Conservation (phyloP, 2,888 invertebrate species). For the Hydroisotoma schaefferi region DNA sequence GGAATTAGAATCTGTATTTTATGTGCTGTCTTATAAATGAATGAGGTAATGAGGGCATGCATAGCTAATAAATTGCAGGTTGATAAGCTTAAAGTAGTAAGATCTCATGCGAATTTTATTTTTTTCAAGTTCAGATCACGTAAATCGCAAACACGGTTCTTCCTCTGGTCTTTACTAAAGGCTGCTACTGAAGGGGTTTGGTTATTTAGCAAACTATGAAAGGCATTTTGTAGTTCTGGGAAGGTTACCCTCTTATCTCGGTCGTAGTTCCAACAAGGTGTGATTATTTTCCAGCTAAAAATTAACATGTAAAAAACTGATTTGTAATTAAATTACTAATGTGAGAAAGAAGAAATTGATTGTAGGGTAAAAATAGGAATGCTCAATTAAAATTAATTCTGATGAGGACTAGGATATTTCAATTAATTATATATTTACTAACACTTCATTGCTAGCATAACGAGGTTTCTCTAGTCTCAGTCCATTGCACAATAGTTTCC, state of each 20-base stretch:
- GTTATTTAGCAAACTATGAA: too few relatives aligned
- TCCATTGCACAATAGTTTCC: background rate
- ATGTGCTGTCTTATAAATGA: too few relatives aligned
- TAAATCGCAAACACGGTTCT: background rate
- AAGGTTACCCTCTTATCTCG: background rate
- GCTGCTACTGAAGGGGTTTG: too few relatives aligned
- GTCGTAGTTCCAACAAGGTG: constrained; percentile 1
- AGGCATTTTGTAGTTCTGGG: background rate
- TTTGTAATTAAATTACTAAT: background rate
- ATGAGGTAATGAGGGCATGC: too few relatives aligned
- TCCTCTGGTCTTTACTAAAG: background rate
- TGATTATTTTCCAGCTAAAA: constrained; percentile 1
- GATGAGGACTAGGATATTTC: background rate
- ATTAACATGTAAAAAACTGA: background rate
- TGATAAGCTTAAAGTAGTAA: too few relatives aligned
- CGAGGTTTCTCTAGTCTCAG: background rate
- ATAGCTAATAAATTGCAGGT: too few relatives aligned
- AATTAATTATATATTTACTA: background rate
- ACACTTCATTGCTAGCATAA: constrained; percentile 4
- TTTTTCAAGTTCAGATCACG: background rate
- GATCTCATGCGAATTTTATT: too few relatives aligned
- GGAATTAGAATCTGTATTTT: too few relatives aligned
- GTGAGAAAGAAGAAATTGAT: background rate
- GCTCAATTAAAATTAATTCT: too few relatives aligned
- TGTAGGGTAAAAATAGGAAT: too few relatives aligned